Base-by-base conservation (phyloP, 2,797 vertebrate species). In the Morelia viridis region DNA sequence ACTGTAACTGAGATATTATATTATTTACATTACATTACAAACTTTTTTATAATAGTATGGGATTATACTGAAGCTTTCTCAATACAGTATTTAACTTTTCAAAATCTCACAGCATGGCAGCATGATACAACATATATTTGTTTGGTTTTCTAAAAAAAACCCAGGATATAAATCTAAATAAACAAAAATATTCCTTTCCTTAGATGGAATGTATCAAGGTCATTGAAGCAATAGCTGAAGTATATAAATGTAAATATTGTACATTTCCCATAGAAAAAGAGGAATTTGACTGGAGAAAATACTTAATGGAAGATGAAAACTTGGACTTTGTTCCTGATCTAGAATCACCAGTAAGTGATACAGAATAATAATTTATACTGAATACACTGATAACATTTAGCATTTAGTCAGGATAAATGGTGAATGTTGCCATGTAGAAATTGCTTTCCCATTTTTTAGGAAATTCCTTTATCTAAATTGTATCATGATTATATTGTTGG, bases 281-380 rank as follows among this genome's bases (percentile, higher is more conserved):
- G 96, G 96, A 95, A 94, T 99, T 99, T 98, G 98, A 99, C 91
- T 99, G 99, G 99, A 98, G 96, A 35, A 98, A 98, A 95, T 99
- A 99, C 96, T 96, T 99, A 94, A 97, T 98, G 98, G 99, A 99
- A 97, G 99, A 98, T 91, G 99, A 99, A 97, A 98, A 99, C 91
- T 90, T 98, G 90, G 98, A 98, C 90, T 94, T 96, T 10, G 98
- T 98, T 53, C 98, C 98, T 0, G 98, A 98, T 12, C 86, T 97
- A 84, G 98, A 99, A 93, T 98, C 99, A 88, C 99, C 98, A 15
- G 99, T 99, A 97, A 99, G 99, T 98, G 88, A 62, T 91, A 93
- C 85, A 50, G 10, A 89, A 62, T 26, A 10, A 50, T 56, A 22
- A 41, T 71, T 53, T 87, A 86, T 86, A 86, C 24, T 85, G 19